Percentiles rank a stretch among this genome's conserved stretches.
Evolutionary conservation across 2,113 vertebrate species (phyloP).

Genomic region (Bettongia penicillata): DNA sequence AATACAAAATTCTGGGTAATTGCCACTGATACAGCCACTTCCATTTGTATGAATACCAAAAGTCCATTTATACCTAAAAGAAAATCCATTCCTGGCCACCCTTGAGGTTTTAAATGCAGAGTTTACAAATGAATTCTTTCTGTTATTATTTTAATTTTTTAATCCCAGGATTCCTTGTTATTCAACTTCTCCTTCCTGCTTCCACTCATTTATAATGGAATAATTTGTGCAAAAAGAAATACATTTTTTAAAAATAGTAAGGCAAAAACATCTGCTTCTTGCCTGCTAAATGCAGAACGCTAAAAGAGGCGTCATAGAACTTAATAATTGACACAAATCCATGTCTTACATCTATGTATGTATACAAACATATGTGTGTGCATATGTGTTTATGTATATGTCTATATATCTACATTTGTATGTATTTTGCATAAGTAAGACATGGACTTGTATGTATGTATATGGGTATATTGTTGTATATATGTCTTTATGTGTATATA

Average conservation of each 20-base stretch:
- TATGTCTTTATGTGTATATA: background rate
- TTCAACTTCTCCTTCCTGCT: background rate
- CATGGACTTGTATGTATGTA: background rate
- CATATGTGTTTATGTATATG: background rate
- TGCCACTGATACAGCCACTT: background rate
- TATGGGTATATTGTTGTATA: background rate
- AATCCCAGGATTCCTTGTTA: background rate
- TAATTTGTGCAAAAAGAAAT: background rate
- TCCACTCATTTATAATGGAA: background rate
- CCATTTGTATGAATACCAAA: background rate
- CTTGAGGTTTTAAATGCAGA: background rate
- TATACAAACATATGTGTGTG: no score
- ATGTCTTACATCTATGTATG: no score
- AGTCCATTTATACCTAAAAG: background rate
- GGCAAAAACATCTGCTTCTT: background rate
- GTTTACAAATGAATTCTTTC: background rate
- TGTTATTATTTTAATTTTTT: background rate
- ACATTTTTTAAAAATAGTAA: background rate
- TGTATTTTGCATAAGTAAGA: no score
- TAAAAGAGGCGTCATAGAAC: background rate
- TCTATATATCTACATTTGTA: no score
- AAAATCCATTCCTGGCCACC: background rate
- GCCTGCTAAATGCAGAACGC: background rate
- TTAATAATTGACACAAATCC: background rate
- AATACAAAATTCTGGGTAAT: background rate